Evolutionary conservation across 2,113 vertebrate species (phyloP), one percentile per base, ranked within the genome.

Genomic region (Chitala chitala): DNA sequence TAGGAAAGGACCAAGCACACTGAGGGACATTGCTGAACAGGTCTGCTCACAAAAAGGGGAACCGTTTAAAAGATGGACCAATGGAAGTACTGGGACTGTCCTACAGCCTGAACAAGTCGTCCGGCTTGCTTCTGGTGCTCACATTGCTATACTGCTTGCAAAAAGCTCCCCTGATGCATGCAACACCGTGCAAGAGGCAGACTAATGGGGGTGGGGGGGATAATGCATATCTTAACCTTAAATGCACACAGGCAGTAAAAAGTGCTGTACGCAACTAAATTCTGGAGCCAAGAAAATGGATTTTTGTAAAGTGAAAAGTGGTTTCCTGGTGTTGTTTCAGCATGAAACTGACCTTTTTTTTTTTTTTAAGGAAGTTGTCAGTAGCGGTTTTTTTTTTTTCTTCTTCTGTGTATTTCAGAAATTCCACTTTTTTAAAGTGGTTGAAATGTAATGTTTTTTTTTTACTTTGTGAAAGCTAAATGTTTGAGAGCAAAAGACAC

Each of bases 141-240:
- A 87, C 87, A 87, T 88, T 92, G 89, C 87, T 89, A 87, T 87
- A 87, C 89, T 92, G 89, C 87, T 89, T 87, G 91, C 89, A 72
- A 87, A 87, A 89, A 86, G 90, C 89, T 92, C 80, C n/a, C 87
- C 88, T 84, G 83, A 87, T 92, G 92, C 92, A 94, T 92, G 90
- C 88, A 88, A 89, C 89, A 89, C 89, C 78, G 84, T 88, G 82
- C 76, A 85, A 90, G 89, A 92, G 88, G 90, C 86, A 84, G 86
- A 85, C 87, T 92, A 89, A 92, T 92, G 90, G 90, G 89, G 83
- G 72, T 87, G 84, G 90, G 84, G 75, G 46, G 76, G 86, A 89
- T 87, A 87, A 88, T 89, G 87, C 85, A 88, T 86, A 89, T 87
- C 87, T 90, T 86, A 89, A 84, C 80, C 83, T 82, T 89, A 74